phyloP scores from a whole-genome alignment of 2,797 vertebrate genomes.

The Karalla daura region DNA sequence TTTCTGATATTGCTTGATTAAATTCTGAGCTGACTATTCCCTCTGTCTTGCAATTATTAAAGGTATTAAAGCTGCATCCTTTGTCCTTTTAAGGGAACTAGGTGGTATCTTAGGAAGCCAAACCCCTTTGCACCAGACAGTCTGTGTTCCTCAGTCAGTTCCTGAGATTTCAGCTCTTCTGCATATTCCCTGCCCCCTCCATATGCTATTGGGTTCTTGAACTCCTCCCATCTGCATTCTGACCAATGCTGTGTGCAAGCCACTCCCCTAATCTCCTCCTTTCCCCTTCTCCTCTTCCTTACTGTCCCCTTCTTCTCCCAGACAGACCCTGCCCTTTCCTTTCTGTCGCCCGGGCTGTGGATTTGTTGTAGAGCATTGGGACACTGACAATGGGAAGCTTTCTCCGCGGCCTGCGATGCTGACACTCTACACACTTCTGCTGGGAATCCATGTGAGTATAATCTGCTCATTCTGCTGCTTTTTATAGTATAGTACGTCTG shows the following conservation, averaged over 20 bases:
- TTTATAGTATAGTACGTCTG: constrained; percentile 38
- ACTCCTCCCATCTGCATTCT: constrained; percentile 57
- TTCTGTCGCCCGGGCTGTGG: constrained; percentile 63
- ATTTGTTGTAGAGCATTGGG: constrained; percentile 48
- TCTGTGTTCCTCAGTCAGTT: constrained; percentile 46
- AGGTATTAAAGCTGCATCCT: constrained; percentile 55
- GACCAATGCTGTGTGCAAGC: constrained; percentile 51
- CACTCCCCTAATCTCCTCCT: constrained; percentile 60
- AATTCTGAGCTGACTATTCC: not conserved
- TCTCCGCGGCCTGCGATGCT: constrained; percentile 65
- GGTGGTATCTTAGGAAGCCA: constrained; percentile 56
- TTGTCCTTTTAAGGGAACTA: constrained; percentile 75
- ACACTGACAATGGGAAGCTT: constrained; percentile 73
- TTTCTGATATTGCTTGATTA: not conserved
- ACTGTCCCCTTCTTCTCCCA: constrained; percentile 69
- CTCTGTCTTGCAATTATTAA: constrained; percentile 19
- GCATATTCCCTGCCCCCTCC: constrained; percentile 61
- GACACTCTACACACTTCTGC: constrained; percentile 64
- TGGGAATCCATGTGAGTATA: constrained; percentile 79
- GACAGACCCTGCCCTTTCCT: constrained; percentile 80
- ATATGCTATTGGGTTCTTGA: constrained; percentile 50
- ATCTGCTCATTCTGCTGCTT: constrained; percentile 25
- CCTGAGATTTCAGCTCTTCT: constrained; percentile 57
- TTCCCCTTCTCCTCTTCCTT: constrained; percentile 66
- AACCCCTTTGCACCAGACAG: constrained; percentile 79